Evolutionary conservation across 2,888 invertebrate species (phyloP).

Genomic region (Phymatocera aterrima): DNA sequence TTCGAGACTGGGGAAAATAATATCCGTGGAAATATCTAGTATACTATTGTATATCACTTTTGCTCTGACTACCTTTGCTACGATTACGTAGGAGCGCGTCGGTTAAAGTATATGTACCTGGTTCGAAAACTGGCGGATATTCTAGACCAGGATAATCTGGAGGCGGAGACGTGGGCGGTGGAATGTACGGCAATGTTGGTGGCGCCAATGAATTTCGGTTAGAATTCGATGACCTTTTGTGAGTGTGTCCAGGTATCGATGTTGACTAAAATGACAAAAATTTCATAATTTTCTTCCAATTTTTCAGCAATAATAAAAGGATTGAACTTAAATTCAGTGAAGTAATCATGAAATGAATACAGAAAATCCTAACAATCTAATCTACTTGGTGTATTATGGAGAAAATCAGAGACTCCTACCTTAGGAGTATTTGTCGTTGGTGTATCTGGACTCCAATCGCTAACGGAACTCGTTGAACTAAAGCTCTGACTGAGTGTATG

Average conservation of each 20-base stretch:
- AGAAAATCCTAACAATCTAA: neutral
- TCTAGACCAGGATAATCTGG: slow-evolving; percentile 88
- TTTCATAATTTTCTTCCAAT: too few species aligned
- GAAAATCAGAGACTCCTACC: slow-evolving; percentile 47
- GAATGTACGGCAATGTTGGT: slow-evolving; percentile 68
- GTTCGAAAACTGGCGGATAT: slow-evolving; percentile 91
- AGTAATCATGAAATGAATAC: neutral
- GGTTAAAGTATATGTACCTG: slow-evolving; percentile 87
- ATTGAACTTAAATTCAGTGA: neutral
- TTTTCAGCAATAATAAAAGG: too few species aligned
- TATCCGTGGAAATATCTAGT: neutral
- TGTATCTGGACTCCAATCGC: slow-evolving; percentile 65
- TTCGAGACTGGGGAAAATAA: neutral
- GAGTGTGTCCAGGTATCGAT: slow-evolving; percentile 38
- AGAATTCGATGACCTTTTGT: slow-evolving; percentile 58
- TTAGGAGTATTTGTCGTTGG: slow-evolving; percentile 55
- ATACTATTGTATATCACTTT: slow-evolving; percentile 15
- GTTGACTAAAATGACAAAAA: slow-evolving; percentile 60
- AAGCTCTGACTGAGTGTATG: slow-evolving; percentile 64
- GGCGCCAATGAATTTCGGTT: slow-evolving; percentile 63
- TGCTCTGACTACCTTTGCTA: slow-evolving; percentile 56
- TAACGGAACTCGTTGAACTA: slow-evolving; percentile 63
- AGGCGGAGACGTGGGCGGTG: slow-evolving; percentile 73
- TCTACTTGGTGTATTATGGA: neutral
- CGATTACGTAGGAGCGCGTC: slow-evolving; percentile 73